These are phyloP conservation scores for Lucilia cuprina DNA, from an alignment of 1,140 invertebrate species.

Conservation along the genomic window DNA sequence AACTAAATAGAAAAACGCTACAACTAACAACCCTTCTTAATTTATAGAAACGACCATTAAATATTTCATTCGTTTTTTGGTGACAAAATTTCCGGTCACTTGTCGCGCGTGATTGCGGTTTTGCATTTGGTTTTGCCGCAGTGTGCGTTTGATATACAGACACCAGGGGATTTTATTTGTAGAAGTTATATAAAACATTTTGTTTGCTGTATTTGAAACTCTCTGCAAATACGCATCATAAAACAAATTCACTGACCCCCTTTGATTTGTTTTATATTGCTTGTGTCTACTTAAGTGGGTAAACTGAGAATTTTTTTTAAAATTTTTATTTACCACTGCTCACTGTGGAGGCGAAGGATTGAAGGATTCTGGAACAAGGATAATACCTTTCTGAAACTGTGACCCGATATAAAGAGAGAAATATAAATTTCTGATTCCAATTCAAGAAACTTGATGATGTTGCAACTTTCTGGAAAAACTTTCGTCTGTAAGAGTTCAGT, in stretches of 20 bases:
- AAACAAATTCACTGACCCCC: not conserved
- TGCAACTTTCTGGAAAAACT: too few species aligned
- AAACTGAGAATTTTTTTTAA: not conserved
- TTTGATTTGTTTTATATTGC: not conserved
- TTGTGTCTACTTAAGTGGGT: not conserved
- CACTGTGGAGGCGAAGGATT: too few species aligned
- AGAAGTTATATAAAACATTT: not conserved
- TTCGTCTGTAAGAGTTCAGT: too few species aligned
- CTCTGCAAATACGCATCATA: not conserved
- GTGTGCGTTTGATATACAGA: not conserved
- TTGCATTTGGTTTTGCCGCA: not conserved
- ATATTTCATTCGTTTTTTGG: slow-evolving; percentile 1
- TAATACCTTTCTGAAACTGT: too few species aligned
- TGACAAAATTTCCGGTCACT: slow-evolving; percentile 33
- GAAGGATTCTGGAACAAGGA: too few species aligned
- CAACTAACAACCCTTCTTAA: not conserved
- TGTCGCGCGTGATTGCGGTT: slow-evolving; percentile 27
- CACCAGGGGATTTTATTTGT: not conserved
- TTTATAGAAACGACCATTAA: not conserved
- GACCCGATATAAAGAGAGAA: too few species aligned
- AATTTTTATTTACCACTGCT: too few species aligned
- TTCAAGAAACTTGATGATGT: too few species aligned
- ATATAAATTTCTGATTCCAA: too few species aligned
- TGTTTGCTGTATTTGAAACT: not conserved
- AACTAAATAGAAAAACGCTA: not conserved